Evolutionary conservation across 2,797 vertebrate species (phyloP).

Genomic region (Parambassis ranga): DNA sequence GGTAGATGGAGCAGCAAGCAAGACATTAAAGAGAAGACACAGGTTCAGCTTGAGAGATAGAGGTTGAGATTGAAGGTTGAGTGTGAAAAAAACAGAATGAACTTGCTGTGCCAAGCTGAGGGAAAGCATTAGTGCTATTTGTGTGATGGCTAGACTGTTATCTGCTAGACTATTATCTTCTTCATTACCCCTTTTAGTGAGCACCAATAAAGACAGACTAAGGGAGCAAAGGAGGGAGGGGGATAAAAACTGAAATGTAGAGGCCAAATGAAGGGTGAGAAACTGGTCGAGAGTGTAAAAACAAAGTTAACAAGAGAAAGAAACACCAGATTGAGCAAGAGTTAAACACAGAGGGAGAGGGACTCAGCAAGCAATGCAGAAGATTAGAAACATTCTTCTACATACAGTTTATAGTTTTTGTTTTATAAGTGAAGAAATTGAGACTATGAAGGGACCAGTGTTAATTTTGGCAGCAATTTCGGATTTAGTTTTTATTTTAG

Average conservation of each 20-base stretch:
- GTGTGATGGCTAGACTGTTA: slow-evolving; percentile 56
- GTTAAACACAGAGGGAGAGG: background rate
- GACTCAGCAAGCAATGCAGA: background rate
- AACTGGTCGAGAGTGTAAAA: slow-evolving; percentile 37
- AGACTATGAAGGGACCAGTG: too few relatives aligned
- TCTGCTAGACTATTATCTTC: slow-evolving; percentile 63
- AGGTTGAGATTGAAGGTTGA: slow-evolving; percentile 63
- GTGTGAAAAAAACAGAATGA: slow-evolving; percentile 55
- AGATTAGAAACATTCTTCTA: background rate
- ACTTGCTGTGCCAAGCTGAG: slow-evolving; percentile 47
- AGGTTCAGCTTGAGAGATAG: slow-evolving; percentile 34
- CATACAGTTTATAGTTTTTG: too few relatives aligned
- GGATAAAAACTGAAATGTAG: slow-evolving; percentile 27
- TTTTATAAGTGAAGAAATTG: too few relatives aligned
- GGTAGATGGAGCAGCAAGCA: slow-evolving; percentile 33
- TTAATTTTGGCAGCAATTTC: too few relatives aligned
- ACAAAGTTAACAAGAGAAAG: slow-evolving; percentile 20
- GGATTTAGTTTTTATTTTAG: too few relatives aligned
- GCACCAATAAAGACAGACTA: slow-evolving; percentile 28
- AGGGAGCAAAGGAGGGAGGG: slow-evolving; percentile 14
- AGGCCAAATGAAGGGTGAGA: slow-evolving; percentile 41
- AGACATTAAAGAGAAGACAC: slow-evolving; percentile 33
- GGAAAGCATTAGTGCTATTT: slow-evolving; percentile 53
- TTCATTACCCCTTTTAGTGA: slow-evolving; percentile 56
- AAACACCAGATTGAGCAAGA: slow-evolving; percentile 14